Evolutionary conservation across 2,888 invertebrate species (phyloP), one percentile per base, ranked within the genome.

Genomic region (Phaonia tiefii): DNA sequence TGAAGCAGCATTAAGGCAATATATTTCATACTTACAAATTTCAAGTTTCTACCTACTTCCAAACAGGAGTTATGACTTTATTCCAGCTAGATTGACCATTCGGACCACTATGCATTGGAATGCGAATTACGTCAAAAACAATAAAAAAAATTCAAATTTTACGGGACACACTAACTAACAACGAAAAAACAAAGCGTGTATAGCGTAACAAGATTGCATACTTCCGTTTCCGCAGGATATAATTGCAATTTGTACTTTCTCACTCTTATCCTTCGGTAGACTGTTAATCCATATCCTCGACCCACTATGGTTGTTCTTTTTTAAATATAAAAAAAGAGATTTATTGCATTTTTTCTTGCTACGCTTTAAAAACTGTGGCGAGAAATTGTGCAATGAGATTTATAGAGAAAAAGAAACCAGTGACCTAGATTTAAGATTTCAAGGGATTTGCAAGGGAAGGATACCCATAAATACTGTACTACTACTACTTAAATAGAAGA

Each of bases 381-480:
- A 42, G 44, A 46, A 63, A 31, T 5, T 31, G 31, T n/a, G n/a
- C n/a, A n/a, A n/a, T n/a, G n/a, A n/a, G n/a, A n/a, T n/a, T n/a
- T n/a, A n/a, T n/a, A 31, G 31, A 31, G 39, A 69, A 63, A 69
- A 72, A 69, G 72, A 73, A 75, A 72, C 72, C 63, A 80, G 75
- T 80, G 80, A 80, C 80, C 80, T 66, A 80, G 75, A 75, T 80
- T 69, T 11, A 58, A 65, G 63, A 75, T 75, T 67, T 58, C 71
- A 54, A 60, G 70, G 26, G 22, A 25, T 22, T 56, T 58, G 42
- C 22, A 65, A 58, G 74, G 60, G 42, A 51, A 66, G 60, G 49
- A 79, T 66, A 46, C 44, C 70, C 70, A 71, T n/a, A n/a, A n/a
- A n/a, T n/a, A n/a, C n/a, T n/a, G n/a, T n/a, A n/a, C n/a, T n/a